Evolutionary conservation across 1,140 invertebrate species (phyloP).

Genomic region (Asbolus verrucosus): DNA sequence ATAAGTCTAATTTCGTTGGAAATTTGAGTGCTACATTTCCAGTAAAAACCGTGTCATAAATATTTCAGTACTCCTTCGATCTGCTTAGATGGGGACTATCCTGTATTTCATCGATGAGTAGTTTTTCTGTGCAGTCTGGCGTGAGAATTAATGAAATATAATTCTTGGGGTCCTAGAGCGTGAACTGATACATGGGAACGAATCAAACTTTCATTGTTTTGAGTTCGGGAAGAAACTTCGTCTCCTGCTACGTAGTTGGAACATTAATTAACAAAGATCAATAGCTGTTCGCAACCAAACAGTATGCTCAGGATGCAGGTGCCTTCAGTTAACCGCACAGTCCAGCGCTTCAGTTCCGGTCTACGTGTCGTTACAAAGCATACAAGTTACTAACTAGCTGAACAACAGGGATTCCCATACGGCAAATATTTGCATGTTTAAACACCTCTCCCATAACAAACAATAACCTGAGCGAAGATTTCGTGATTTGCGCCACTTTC

Average conservation of each 20-base stretch:
- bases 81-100: too few relatives aligned
- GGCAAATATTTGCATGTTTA: slow-evolving; percentile 42
- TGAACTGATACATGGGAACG: neutral
- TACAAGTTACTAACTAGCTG: slow-evolving; percentile 42
- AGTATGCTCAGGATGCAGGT: slow-evolving; percentile 42
- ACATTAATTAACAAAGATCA: slow-evolving; percentile 49
- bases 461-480: slow-evolving; percentile 19
- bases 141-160: too few relatives aligned
- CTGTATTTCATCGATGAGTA: too few relatives aligned
- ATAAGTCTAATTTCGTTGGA: slow-evolving; percentile 27
- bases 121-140: neutral
- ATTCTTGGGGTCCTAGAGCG: too few relatives aligned
- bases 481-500: neutral
- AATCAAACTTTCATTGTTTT: slow-evolving; percentile 8
- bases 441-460: slow-evolving; percentile 21
- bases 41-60: slow-evolving; percentile 22
- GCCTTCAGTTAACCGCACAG: slow-evolving; percentile 35
- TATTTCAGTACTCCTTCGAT: slow-evolving; percentile 35
- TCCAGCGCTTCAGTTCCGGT: slow-evolving; percentile 37
- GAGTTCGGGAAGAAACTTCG: slow-evolving; percentile 38
- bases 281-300: slow-evolving; percentile 40
- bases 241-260: slow-evolving; percentile 2
- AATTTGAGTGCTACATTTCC: slow-evolving; percentile 22
- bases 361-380: slow-evolving; percentile 41
- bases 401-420: slow-evolving; percentile 8